Conservation (phyloP, 2,797 vertebrate genomes). For the Atherinosoma microstoma region DNA sequence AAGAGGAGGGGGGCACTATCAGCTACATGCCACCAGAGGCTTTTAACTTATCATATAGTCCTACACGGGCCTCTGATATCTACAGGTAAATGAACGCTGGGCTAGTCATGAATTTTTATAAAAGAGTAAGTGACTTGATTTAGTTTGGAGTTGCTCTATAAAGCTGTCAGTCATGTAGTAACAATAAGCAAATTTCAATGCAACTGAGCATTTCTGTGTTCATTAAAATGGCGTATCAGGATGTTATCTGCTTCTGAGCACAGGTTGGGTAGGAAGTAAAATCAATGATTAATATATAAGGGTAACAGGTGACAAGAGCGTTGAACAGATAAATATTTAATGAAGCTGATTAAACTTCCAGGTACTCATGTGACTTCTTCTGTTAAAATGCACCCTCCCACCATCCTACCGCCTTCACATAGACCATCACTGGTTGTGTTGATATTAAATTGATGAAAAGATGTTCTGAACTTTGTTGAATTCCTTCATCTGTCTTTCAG, state of each 20-base stretch:
- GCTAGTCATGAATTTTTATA: not conserved
- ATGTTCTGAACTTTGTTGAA: not conserved
- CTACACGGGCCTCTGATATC: constrained; percentile 73
- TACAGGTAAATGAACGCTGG: constrained; percentile 75
- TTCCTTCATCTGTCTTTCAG: constrained; percentile 60
- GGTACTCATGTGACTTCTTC: constrained; percentile 5
- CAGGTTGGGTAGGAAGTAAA: not conserved
- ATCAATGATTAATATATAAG: not conserved
- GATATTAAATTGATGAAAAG: not conserved
- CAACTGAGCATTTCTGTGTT: not conserved
- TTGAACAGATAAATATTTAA: not conserved
- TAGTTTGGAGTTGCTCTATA: not conserved
- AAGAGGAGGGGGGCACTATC: constrained; percentile 69
- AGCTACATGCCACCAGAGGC: constrained; percentile 85
- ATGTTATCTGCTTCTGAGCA: not conserved
- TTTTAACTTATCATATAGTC: constrained; percentile 58
- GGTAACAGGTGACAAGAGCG: not conserved
- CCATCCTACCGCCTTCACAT: not conserved
- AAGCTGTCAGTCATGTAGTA: not conserved
- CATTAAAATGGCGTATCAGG: not conserved
- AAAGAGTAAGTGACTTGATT: not conserved
- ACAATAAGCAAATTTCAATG: not conserved
- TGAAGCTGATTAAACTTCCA: not conserved
- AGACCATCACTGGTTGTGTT: not conserved
- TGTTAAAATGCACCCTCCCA: not conserved